Conservation (phyloP, 2,888 invertebrate species). For the Tinea pellionella region DNA sequence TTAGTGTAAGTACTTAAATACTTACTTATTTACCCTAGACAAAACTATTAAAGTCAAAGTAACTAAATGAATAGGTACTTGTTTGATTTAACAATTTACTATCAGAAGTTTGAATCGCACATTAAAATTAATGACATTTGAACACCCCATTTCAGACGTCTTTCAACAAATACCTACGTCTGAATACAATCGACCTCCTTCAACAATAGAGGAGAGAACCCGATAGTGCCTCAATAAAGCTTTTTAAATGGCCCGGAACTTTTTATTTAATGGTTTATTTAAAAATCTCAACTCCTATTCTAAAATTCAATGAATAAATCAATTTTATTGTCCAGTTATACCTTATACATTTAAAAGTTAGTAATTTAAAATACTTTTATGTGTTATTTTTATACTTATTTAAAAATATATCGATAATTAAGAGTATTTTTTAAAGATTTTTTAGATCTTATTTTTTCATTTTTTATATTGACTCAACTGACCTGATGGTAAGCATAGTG, state of each 20-base stretch:
- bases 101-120: constrained; percentile 13
- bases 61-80: background rate
- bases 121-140: constrained; percentile 55
- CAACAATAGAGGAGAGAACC: constrained; percentile 18
- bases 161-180: constrained; percentile 5
- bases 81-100: background rate
- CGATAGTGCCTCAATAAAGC: constrained; percentile 61
- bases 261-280: constrained; percentile 67
- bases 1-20: too few species aligned
- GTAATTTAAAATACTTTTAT: too few species aligned
- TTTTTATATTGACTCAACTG: too few species aligned
- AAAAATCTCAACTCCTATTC: constrained; percentile 64
- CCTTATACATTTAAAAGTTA: constrained; percentile 58
- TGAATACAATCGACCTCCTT: background rate
- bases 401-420: background rate
- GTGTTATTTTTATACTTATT: constrained; percentile 20
- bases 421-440: too few species aligned
- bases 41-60: background rate
- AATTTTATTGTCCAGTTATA: constrained; percentile 55
- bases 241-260: constrained; percentile 65
- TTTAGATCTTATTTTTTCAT: too few species aligned
- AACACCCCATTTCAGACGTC: constrained; percentile 43
- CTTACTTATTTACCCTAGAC: too few species aligned
- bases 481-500: too few species aligned
- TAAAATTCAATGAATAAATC: constrained; percentile 58